Evolutionary conservation across 2,888 invertebrate genomes (phyloP), one percentile per base, ranked within the genome.

Genomic region (Drosophila anomalipes): DNA sequence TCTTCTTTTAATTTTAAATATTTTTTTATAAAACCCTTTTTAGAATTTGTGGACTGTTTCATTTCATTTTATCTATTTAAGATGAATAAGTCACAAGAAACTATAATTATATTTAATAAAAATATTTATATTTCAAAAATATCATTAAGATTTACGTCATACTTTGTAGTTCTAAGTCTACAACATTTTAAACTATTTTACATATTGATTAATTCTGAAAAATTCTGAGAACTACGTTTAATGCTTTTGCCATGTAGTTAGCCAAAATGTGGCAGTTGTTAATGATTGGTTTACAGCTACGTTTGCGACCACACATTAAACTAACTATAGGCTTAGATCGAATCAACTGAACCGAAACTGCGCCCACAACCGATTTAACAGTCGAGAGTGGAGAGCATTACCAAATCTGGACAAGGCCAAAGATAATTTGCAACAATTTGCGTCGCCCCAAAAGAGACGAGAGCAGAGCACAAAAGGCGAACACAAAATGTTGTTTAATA

Each of bases 401-500:
- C 77, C 83, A 87, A 91, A 91, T 81, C 76, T 82, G 90, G 90
- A 91, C 87, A 87, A 87, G 91, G 87, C 91, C 87, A 87, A 89
- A 90, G 91, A 87, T 87, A 87, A 87, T 87, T 91, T 89, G 88
- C 77, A 54, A 83, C 91, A 88, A 86, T 90, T 91, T 88, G 86
- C 87, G 72, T 65, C 64, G 84, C 88, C 74, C 74, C 68, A 68
- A 69, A 70, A 72, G 39, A 54, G 54, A 54, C 60, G 54, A 71
- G 65, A 60, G 64, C 68, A 80, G 68, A 44, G 67, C 61, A 59
- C 68, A 82, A 76, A 83, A 72, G 81, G 82, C 72, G 53, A 80
- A 74, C 73, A 66, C 68, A 83, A 87, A 87, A 89, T 91, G 91
- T 89, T 79, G 76, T 82, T 90, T 92, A 92, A 92, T 92, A 92